Evolutionary conservation across 2,113 vertebrate species (phyloP).

Genomic region (Amazona guildingii): DNA sequence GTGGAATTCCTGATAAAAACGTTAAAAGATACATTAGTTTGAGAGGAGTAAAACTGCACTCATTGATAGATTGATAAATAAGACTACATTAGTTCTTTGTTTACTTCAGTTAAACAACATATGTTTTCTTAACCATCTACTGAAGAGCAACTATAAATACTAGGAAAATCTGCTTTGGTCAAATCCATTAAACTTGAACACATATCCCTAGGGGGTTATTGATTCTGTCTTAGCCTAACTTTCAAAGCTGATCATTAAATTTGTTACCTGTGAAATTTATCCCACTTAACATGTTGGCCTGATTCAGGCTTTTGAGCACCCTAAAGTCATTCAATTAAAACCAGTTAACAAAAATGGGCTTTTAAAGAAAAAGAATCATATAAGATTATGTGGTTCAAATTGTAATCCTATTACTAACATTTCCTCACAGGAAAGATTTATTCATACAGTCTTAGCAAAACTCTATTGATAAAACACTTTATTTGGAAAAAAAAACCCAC

Average conservation of each 20-base stretch:
- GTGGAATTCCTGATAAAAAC: neutral
- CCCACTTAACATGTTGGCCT: neutral
- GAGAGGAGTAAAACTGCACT: neutral
- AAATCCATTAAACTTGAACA: slow-evolving; percentile 22
- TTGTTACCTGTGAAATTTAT: neutral
- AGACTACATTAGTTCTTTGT: neutral
- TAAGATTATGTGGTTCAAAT: neutral
- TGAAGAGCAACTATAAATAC: neutral
- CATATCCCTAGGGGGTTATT: neutral
- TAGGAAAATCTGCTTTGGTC: neutral
- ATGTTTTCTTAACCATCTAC: neutral
- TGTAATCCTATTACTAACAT: slow-evolving; percentile 14
- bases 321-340: slow-evolving; percentile 8
- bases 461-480: slow-evolving; percentile 4
- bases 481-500: neutral
- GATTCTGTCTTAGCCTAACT: slow-evolving; percentile 28
- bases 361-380: neutral
- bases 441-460: neutral
- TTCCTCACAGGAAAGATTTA: neutral
- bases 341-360: neutral
- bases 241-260: slow-evolving; percentile 25
- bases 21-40: neutral
- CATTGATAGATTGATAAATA: neutral
- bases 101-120: neutral
- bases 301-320: neutral